Base-by-base conservation (phyloP, 2,797 vertebrate species). In the Myotis pilosus region DNA sequence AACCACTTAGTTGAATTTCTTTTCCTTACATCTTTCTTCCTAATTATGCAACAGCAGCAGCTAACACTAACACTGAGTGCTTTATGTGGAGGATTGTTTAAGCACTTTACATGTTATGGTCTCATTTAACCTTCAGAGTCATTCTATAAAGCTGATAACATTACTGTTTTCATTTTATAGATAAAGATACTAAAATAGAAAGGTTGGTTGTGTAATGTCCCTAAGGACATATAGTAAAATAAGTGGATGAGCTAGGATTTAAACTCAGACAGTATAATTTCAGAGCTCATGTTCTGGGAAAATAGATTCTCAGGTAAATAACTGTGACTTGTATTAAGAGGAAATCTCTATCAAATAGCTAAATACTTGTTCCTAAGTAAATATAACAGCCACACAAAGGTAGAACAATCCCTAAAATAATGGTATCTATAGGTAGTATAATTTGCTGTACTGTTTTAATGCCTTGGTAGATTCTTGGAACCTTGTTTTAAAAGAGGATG, bases 11-110 rank as follows among this genome's bases (percentile, higher is more conserved):
- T 2, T 51, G 25, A 30, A 93, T 30, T 38, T 96, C 68, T 47
- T 96, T 74, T 79, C 60, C 5, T 75, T 0, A 1, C 6, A 89
- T 36, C 74, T 90, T 91, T 66, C 36, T 80, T 87, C 23, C 87
- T 64, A 96, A 89, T 71, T 44, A 57, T 69, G 49, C 20, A 82
- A 66, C 20, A 92, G 47, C 38, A 95, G 28, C 53, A 94, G 53
- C 51, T 92, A 60, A 78, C 4, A 33, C 51, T 92, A 60, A 78
- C 5, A 33, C 11, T 80, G 1, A 2, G 53, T 36, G 60, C 12
- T 75, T 33, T 33, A 5, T 47, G n/a, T 62, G 41, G 41, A 93
- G 28, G 51, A 83, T 0, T 75, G 7, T 55, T 71, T 53, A 74
- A 78, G 55, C 13, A 74, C 30, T 81, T 78, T 60, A 82, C 1